Conservation (phyloP, 2,113 vertebrate genomes). For the Brachyhypopomus occidentalis region DNA sequence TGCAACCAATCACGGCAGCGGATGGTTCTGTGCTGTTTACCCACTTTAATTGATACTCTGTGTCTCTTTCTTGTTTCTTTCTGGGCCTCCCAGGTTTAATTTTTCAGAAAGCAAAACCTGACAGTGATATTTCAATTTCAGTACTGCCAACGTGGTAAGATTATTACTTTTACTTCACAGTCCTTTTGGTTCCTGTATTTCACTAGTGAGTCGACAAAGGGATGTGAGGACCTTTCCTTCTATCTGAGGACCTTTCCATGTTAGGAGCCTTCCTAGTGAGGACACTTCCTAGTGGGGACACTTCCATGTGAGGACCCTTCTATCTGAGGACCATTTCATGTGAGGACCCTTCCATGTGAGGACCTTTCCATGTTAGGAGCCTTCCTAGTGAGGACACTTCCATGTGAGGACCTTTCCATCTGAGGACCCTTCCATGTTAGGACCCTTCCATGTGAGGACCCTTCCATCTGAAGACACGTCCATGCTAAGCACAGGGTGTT, state of each 20-base stretch:
- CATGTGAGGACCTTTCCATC: no score
- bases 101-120: conserved; percentile 48
- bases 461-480: no score
- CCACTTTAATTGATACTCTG: conserved; percentile 52
- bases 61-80: conserved; percentile 27
- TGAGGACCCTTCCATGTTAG: no score
- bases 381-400: no score
- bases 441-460: no score
- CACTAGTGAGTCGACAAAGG: not conserved
- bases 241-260: no score
- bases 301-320: no score
- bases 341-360: no score
- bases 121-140: conserved; percentile 56
- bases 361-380: no score
- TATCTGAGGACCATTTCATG: no score
- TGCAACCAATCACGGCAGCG: conserved; percentile 42
- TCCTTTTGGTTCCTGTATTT: not conserved
- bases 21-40: not conserved
- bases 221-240: not conserved
- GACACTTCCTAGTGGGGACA: no score
- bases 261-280: no score
- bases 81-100: conserved; percentile 41
- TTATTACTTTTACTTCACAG: not conserved
- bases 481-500: conserved; percentile 17
- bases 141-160: conserved; percentile 28